Evolutionary conservation across 1,140 invertebrate genomes (phyloP).

Genomic region (Trissolcus basalis): DNA sequence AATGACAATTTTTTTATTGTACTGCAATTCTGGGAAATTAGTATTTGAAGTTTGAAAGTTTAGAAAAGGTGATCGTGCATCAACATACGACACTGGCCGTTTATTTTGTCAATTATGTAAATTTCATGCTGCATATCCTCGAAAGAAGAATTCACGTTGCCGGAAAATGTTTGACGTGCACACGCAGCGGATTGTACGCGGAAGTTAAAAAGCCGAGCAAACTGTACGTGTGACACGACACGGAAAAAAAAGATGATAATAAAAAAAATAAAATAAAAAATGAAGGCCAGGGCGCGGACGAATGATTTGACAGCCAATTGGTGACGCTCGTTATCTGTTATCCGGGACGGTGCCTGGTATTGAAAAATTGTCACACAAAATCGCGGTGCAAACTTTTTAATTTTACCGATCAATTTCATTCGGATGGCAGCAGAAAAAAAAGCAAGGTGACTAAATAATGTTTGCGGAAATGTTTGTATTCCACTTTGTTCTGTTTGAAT

Average conservation of each 20-base stretch:
- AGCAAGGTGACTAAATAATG: too few relatives aligned
- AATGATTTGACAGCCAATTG: slow-evolving; percentile 32
- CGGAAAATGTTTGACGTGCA: slow-evolving; percentile 23
- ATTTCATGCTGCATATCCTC: slow-evolving; percentile 3
- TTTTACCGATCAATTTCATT: too few relatives aligned
- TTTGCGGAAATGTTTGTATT: too few relatives aligned
- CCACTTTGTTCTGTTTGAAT: too few relatives aligned
- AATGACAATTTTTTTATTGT: too few relatives aligned
- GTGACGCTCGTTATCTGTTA: slow-evolving; percentile 28
- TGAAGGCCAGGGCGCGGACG: slow-evolving; percentile 24
- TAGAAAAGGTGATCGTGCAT: too few relatives aligned
- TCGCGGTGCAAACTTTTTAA: too few relatives aligned
- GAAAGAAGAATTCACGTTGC: neutral
- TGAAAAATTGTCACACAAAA: neutral
- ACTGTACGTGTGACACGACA: neutral
- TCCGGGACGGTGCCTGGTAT: slow-evolving; percentile 5
- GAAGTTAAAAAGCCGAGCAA: slow-evolving; percentile 27
- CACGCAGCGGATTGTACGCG: slow-evolving; percentile 8
- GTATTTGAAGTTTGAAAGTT: too few relatives aligned
- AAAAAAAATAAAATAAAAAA: slow-evolving; percentile 22
- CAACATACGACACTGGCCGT: too few relatives aligned
- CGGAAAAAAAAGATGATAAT: neutral
- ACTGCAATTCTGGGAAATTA: too few relatives aligned
- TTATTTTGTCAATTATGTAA: slow-evolving; percentile 8
- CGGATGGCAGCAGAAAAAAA: too few relatives aligned